Evolutionary conservation across 2,113 vertebrate species (phyloP).

Genomic region (Phylloscopus whistleri): DNA sequence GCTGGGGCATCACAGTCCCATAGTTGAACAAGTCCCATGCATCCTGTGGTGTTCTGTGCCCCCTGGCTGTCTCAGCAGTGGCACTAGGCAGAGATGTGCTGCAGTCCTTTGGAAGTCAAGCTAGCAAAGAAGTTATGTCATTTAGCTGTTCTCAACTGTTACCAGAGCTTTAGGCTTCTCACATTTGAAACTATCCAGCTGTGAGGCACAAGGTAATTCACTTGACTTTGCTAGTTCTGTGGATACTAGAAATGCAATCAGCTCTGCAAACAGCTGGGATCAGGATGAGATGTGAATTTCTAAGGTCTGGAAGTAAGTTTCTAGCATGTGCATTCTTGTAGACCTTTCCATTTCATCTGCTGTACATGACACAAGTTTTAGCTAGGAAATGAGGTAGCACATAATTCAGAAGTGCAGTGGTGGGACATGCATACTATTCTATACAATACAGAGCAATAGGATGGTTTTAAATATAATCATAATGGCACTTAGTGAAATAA

Average conservation of each 20-base stretch:
- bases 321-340: not conserved
- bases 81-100: not conserved
- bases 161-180: not conserved
- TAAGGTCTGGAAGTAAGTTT: not conserved
- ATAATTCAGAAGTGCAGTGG: not conserved
- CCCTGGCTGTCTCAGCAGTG: not conserved
- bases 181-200: not conserved
- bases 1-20: not conserved
- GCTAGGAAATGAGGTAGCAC: not conserved
- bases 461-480: not conserved
- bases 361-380: not conserved
- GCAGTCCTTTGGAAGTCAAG: not conserved
- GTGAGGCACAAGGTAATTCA: not conserved
- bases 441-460: not conserved
- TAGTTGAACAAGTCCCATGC: not conserved
- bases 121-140: not conserved
- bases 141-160: not conserved
- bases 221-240: not conserved
- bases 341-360: not conserved
- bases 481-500: not conserved
- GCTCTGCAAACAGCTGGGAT: not conserved
- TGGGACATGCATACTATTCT: not conserved
- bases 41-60: not conserved
- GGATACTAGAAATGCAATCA: not conserved
- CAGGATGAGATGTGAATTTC: not conserved